These are phyloP conservation scores for Poeciliopsis paucimaculata DNA, from an alignment of 2,797 vertebrate species.

Conservation along the genomic window DNA sequence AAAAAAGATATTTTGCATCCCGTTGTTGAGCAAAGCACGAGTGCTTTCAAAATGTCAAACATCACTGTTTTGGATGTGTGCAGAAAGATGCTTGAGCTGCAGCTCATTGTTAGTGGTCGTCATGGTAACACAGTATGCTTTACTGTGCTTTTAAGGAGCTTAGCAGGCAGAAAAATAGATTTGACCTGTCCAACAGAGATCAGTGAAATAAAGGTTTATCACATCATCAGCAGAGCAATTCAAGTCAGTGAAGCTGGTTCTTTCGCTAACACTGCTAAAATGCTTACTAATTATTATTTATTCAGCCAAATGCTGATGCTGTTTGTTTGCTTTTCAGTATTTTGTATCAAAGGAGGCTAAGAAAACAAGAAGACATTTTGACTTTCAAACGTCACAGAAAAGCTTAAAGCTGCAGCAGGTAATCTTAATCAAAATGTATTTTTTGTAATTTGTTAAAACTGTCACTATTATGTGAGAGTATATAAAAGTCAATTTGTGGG, in stretches of 20 bases:
- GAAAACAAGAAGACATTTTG: neutral
- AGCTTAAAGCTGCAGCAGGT: neutral
- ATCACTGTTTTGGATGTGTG: neutral
- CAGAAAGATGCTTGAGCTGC: conserved; percentile 5
- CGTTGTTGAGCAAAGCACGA: neutral
- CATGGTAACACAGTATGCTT: conserved; percentile 19
- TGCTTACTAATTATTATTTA: neutral
- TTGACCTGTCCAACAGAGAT: conserved; percentile 10
- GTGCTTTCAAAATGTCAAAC: neutral
- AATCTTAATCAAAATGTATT: too few relatives aligned
- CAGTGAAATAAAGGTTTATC: conserved; percentile 8
- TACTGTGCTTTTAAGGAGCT: conserved; percentile 10
- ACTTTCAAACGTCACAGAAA: neutral
- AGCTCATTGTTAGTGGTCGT: conserved; percentile 2
- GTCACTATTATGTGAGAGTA: too few relatives aligned
- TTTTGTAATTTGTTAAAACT: too few relatives aligned
- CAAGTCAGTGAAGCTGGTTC: neutral
- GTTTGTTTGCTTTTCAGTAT: neutral
- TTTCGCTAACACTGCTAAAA: neutral
- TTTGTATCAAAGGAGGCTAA: neutral
- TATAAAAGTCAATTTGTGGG: too few relatives aligned
- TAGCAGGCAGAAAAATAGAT: conserved; percentile 10
- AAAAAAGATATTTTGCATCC: neutral
- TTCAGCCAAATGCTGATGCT: neutral
- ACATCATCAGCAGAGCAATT: neutral